Percentiles rank a stretch among this genome's conserved stretches.
Conservation (phyloP, 1,140 invertebrate species). For the Pinna nobilis region DNA sequence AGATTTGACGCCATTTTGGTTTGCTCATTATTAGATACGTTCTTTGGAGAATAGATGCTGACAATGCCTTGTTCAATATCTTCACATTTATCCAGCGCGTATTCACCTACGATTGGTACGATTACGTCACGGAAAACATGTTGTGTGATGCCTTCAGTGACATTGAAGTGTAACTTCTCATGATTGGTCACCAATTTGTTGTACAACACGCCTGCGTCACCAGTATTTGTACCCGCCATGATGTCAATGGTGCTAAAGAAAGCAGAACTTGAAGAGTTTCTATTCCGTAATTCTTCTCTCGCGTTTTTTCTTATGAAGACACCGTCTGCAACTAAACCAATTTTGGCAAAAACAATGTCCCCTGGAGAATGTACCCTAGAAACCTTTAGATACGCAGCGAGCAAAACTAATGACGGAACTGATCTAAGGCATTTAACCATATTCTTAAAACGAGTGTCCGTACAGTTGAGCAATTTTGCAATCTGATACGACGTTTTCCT, state of each 20-base stretch:
- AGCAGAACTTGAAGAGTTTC: background rate
- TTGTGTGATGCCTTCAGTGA: slow-evolving; percentile 12
- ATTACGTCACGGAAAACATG: slow-evolving; percentile 11
- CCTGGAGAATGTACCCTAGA: background rate
- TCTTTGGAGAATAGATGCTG: background rate
- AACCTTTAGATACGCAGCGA: background rate
- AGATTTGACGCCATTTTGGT: background rate
- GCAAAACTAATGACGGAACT: background rate
- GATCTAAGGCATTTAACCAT: slow-evolving; percentile 23
- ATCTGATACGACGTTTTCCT: background rate
- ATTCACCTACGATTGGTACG: background rate
- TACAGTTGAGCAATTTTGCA: slow-evolving; percentile 20
- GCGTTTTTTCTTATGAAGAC: slow-evolving; percentile 27
- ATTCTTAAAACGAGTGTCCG: background rate
- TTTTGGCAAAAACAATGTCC: too few relatives aligned
- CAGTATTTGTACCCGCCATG: slow-evolving; percentile 30
- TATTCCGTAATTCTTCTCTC: background rate
- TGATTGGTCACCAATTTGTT: slow-evolving; percentile 1
- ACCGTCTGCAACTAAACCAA: slow-evolving; percentile 8
- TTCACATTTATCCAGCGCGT: background rate
- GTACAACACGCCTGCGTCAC: slow-evolving; percentile 25
- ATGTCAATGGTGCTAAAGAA: slow-evolving; percentile 34
- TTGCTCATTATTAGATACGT: background rate
- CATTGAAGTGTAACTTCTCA: background rate
- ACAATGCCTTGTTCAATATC: slow-evolving; percentile 14